Conservation (phyloP, 2,888 invertebrate species). For the Drosophila neutralis region DNA sequence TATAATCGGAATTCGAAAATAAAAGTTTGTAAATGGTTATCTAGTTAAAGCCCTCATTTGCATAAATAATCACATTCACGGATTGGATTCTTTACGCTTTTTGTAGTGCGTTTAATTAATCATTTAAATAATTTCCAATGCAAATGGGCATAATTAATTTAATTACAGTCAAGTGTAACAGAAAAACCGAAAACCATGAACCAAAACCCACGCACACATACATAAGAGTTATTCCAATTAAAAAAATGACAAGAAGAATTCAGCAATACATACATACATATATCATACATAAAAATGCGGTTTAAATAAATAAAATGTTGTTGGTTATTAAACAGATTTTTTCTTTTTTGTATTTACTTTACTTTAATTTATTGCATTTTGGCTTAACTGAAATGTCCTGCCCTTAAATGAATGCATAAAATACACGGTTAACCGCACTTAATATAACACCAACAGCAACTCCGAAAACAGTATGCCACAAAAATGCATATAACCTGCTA, state of each 20-base stretch:
- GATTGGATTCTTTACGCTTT: conserved; percentile 8
- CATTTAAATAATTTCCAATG: conserved; percentile 71
- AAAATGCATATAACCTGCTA: conserved; percentile 8
- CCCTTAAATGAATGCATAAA: conserved; percentile 66
- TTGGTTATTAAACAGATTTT: conserved; percentile 34
- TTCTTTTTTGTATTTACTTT: conserved; percentile 7
- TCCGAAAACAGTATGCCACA: neutral
- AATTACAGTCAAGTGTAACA: conserved; percentile 66
- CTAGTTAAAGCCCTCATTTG: conserved; percentile 32
- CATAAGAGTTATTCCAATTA: conserved; percentile 29
- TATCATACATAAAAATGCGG: conserved; percentile 31
- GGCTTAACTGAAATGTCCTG: conserved; percentile 65
- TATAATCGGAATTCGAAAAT: neutral
- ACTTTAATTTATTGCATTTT: conserved; percentile 37
- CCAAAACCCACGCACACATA: neutral
- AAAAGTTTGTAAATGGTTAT: neutral
- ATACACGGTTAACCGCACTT: conserved; percentile 61
- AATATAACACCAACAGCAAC: conserved; percentile 39
- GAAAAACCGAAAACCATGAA: conserved; percentile 13
- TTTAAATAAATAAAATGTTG: conserved; percentile 58
- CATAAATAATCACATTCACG: conserved; percentile 42
- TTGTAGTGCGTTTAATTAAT: conserved; percentile 60
- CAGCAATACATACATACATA: conserved; percentile 5
- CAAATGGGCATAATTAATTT: conserved; percentile 77
- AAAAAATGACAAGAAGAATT: conserved; percentile 27